Evolutionary conservation across 2,797 vertebrate genomes (phyloP), one percentile per base, ranked within the genome.

Genomic region (Poeciliopsis presidionis): DNA sequence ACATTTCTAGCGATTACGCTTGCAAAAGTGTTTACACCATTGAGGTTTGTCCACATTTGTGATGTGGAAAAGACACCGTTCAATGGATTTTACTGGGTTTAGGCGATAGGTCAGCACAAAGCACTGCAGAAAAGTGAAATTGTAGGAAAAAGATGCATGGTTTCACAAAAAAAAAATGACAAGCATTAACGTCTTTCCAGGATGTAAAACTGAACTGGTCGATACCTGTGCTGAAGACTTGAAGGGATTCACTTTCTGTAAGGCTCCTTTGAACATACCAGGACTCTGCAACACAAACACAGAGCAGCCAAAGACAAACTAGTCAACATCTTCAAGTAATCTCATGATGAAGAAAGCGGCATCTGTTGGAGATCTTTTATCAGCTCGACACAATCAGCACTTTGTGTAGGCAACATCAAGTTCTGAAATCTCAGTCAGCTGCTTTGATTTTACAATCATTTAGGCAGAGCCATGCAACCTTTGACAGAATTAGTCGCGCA

Each of bases 191-290:
- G 22, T 39, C 6, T 65, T 65, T 39, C 33, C 18, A 36, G 30
- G 30, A 63, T 20, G 16, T 36, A 63, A 18, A 9, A 41, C 0
- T 4, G 1, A 13, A 49, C 6, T 1, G 36, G n/a, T 51, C 39
- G 1, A 13, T 82, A 93, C 91, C 92, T 91, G 90, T 57, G 85
- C 33, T 49, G 78, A 80, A 1, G 90, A 79, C 73, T 84, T 93
- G 86, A 94, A 94, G 0, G 90, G 91, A 73, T 93, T 94, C 4
- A 92, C 84, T 77, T 91, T 94, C 57, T 93, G 89, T 36, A 93
- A 89, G 51, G 90, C 74, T 4, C 87, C 92, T 83, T 85, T 92
- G 4, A 90, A 70, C 80, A 78, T 1, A 0, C 88, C 87, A 2
- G 91, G 71, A 30, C 83, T 91, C 91, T 94, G 78, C 65, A 90